A percentile compares a stretch with the other conserved stretches of the same genome.
Evolutionary conservation across 2,888 invertebrate species (phyloP).

Genomic region (Drosophila anceps): DNA sequence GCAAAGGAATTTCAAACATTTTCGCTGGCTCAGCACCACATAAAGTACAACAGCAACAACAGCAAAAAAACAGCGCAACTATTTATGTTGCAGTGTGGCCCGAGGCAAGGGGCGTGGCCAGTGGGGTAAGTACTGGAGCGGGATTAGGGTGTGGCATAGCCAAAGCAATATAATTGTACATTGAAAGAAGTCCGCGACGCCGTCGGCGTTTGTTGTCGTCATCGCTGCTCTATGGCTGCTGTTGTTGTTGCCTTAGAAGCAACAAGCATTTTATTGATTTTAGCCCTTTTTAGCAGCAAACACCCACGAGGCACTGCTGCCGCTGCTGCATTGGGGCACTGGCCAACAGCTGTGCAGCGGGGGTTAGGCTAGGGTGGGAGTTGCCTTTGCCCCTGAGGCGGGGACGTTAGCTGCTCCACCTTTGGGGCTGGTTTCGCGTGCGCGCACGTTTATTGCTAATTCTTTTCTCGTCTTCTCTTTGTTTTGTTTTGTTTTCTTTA

Average conservation of each 20-base stretch:
- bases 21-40: slow-evolving; percentile 54
- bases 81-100: slow-evolving; percentile 72
- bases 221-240: slow-evolving; percentile 18
- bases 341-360: neutral
- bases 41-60: slow-evolving; percentile 12
- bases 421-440: slow-evolving; percentile 64
- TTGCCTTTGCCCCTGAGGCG: neutral
- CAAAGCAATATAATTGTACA: slow-evolving; percentile 79
- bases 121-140: neutral
- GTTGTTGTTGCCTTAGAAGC: slow-evolving; percentile 51
- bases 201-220: slow-evolving; percentile 28
- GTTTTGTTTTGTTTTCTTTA: slow-evolving; percentile 8
- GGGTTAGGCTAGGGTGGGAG: too few relatives aligned
- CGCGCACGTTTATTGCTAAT: slow-evolving; percentile 78
- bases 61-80: slow-evolving; percentile 69
- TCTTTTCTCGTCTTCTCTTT: slow-evolving; percentile 56
- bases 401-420: neutral
- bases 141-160: slow-evolving; percentile 39
- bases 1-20: slow-evolving; percentile 71
- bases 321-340: slow-evolving; percentile 12
- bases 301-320: slow-evolving; percentile 28
- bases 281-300: slow-evolving; percentile 69
- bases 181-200: slow-evolving; percentile 59
- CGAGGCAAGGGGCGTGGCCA: slow-evolving; percentile 10
- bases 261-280: slow-evolving; percentile 84